A percentile compares a stretch with the other conserved stretches of the same genome.
Conservation (phyloP, 2,797 vertebrate species). For the Pteronotus mesoamericanus region DNA sequence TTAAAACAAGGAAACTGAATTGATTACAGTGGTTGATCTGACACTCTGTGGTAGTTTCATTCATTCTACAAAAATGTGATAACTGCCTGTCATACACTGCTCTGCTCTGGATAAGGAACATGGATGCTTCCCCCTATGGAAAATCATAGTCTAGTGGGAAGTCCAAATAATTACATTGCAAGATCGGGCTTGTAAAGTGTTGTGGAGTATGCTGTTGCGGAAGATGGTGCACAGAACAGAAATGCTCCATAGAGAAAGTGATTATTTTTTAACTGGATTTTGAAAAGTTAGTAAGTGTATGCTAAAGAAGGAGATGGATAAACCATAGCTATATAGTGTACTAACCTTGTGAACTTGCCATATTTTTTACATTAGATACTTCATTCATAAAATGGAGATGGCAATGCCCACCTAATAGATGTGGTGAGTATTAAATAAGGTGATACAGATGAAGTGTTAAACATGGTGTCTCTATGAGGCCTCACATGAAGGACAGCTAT, state of each 20-base stretch:
- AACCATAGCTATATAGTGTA: not conserved
- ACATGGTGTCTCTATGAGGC: not conserved
- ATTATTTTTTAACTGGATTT: not conserved
- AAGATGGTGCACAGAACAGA: not conserved
- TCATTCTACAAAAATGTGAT: not conserved
- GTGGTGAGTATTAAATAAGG: not conserved
- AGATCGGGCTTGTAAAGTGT: not conserved
- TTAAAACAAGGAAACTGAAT: not conserved
- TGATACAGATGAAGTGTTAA: not conserved
- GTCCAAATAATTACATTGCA: not conserved
- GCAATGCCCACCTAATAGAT: not conserved
- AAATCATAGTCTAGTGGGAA: not conserved
- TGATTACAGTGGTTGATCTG: not conserved
- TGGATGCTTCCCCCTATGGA: not conserved
- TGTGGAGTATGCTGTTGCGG: not conserved
- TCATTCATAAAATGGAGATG: not conserved
- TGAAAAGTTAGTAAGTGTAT: not conserved
- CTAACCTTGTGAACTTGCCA: not conserved
- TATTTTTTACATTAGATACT: not conserved
- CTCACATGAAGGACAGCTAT: not conserved
- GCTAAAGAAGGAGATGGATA: not conserved
- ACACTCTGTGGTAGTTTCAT: not conserved
- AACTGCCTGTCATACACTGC: not conserved
- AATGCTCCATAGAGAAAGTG: not conserved
- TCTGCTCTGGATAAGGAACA: not conserved